Conservation (phyloP, 1,140 invertebrate genomes). For the Drosophila sechellia region DNA sequence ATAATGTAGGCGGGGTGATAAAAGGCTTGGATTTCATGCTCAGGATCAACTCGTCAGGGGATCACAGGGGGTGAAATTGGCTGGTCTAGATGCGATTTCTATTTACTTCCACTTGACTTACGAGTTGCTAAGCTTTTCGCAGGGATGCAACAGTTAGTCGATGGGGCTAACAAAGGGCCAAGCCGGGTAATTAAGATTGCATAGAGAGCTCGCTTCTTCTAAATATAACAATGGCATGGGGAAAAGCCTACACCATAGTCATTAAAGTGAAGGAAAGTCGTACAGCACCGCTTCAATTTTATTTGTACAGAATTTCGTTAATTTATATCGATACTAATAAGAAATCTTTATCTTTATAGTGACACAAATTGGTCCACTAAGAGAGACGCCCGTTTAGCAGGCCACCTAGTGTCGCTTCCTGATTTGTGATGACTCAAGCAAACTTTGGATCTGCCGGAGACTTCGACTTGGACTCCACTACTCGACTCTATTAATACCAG, state of each 20-base stretch:
- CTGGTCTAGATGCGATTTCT: constrained; percentile 31
- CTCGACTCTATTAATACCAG: constrained; percentile 42
- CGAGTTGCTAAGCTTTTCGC: constrained; percentile 4
- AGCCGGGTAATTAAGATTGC: constrained; percentile 14
- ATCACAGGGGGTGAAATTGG: constrained; percentile 1
- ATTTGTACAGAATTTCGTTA: too few relatives aligned
- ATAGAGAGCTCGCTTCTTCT: background rate
- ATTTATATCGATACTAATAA: too few relatives aligned
- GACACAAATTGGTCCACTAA: too few relatives aligned
- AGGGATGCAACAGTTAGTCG: background rate
- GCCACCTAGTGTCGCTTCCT: constrained; percentile 10
- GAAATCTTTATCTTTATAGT: too few relatives aligned
- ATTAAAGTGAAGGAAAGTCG: too few relatives aligned
- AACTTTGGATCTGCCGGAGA: constrained; percentile 28
- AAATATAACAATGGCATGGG: background rate
- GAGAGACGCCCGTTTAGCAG: background rate
- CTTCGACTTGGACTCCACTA: constrained; percentile 27
- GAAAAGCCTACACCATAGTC: background rate
- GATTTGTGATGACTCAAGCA: background rate
- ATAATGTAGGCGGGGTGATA: background rate
- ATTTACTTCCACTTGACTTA: constrained; percentile 29
- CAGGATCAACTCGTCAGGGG: constrained; percentile 10
- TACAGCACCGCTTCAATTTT: too few relatives aligned
- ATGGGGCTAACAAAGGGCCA: background rate
- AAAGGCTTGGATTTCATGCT: constrained; percentile 3